Conservation (phyloP, 2,797 vertebrate genomes). For the Arnoldichthys spilopterus region DNA sequence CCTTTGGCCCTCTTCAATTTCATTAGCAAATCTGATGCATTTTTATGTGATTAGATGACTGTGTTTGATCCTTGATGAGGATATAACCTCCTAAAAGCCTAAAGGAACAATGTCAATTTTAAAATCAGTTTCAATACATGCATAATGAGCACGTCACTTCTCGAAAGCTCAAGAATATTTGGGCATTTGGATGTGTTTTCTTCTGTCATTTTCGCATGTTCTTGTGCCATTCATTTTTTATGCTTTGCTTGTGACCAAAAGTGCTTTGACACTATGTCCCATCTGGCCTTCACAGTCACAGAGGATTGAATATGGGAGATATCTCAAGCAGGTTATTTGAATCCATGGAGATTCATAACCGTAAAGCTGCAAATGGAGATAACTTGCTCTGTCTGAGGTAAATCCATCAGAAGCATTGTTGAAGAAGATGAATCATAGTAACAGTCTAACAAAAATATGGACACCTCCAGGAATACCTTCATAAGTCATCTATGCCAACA, state of each 20-base stretch:
- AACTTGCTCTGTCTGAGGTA: slow-evolving; percentile 20
- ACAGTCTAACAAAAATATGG: slow-evolving; percentile 6
- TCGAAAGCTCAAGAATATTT: neutral
- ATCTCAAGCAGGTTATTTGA: slow-evolving; percentile 31
- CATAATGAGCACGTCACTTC: neutral
- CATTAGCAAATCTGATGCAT: neutral
- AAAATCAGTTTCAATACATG: slow-evolving; percentile 1
- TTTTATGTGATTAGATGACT: slow-evolving; percentile 17
- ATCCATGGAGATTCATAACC: neutral
- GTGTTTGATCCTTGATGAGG: slow-evolving; percentile 10
- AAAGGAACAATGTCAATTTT: neutral
- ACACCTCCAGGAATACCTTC: slow-evolving; percentile 30
- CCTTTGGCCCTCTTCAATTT: slow-evolving; percentile 19
- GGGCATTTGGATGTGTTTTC: neutral
- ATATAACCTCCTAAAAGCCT: neutral
- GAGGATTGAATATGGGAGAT: slow-evolving; percentile 5
- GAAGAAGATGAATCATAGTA: slow-evolving; percentile 14
- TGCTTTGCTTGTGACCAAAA: neutral
- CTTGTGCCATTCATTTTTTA: neutral
- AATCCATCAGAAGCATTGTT: slow-evolving; percentile 26
- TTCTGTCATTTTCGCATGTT: neutral
- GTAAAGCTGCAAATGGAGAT: slow-evolving; percentile 27
- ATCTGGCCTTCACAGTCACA: slow-evolving; percentile 16
- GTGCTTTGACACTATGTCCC: slow-evolving; percentile 23
- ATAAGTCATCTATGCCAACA: slow-evolving; percentile 41